Evolutionary conservation across 1,140 invertebrate species (phyloP), one percentile per base, ranked within the genome.

Genomic region (Magallana gigas): DNA sequence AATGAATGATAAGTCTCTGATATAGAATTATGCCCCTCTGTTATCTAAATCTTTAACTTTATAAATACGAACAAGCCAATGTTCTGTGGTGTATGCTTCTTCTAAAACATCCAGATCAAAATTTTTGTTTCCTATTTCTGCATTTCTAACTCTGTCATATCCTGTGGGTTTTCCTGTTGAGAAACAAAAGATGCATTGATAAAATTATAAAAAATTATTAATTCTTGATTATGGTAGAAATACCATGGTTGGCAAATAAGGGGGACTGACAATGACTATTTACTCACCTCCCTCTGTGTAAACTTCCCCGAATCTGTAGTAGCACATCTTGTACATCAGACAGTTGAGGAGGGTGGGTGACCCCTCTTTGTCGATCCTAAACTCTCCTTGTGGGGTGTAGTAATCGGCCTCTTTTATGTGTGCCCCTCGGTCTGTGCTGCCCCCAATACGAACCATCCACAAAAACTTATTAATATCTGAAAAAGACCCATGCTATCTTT

Each of bases 391-490:
- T 0, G 97, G 96, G 58, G 98, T 98, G 95, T 99, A 99, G 94
- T 99, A 99, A 95, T 99, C 98, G 93, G 97, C 97, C 95, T 99
- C 99, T 93, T 98, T 98, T 91, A 99, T 99, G 93, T 99, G 98
- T 80, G 96, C 96, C 60, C 98, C 98, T 91, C 97, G 96, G 88
- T 99, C 98, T 29, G 98, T 99, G 93, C 98, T 98, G 87, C 98
- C 98, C 90, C 98, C 98, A 94, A 99, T 99, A 88, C 98, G 96
- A 8, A 99, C 98, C 98, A 99, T 99, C 98, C 98, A 99, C 90
- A 99, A 96, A 95, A 99, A 99, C 95, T 99, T 99, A 95, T 99
- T 99, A 83, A 99, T 98, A 94, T 99, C 97, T 97, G 93, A 58
- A 94, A 94, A 68, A 56, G 29, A 58, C 36, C 36, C 36, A 48